These are phyloP conservation scores for Ladona fulva DNA, from an alignment of 1,140 invertebrate species.

Conservation along the genomic window DNA sequence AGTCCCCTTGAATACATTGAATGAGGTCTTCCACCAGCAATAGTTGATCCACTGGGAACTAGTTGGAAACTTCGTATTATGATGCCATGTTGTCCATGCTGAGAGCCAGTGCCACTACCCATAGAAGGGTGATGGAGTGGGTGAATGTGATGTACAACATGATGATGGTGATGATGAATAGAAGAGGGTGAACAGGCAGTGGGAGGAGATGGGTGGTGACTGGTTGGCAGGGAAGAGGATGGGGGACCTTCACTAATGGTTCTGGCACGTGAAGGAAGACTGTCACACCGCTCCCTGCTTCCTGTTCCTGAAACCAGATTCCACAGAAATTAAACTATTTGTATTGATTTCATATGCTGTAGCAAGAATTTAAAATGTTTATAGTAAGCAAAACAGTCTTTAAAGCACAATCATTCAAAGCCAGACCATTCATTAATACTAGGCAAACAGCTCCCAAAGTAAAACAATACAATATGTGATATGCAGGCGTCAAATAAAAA, in stretches of 20 bases:
- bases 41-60: neutral
- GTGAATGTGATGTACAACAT: neutral
- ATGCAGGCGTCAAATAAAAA: too few relatives aligned
- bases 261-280: conserved; percentile 59
- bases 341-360: too few relatives aligned
- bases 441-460: too few relatives aligned
- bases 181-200: conserved; percentile 25
- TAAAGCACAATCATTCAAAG: too few relatives aligned
- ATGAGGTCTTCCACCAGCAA: conserved; percentile 38
- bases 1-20: conserved; percentile 45
- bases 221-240: conserved; percentile 27
- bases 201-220: conserved; percentile 21
- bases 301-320: conserved; percentile 21
- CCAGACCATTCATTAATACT: too few relatives aligned
- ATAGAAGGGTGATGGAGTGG: neutral
- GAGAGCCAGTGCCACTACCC: neutral
- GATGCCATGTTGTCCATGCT: neutral
- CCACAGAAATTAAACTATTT: too few relatives aligned
- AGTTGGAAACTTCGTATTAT: conserved; percentile 15
- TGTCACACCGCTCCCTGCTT: conserved; percentile 64
- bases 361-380: too few relatives aligned
- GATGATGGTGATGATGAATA: conserved; percentile 20
- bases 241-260: conserved; percentile 47
- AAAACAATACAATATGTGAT: too few relatives aligned
- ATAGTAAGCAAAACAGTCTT: too few relatives aligned